Evolutionary conservation across 2,113 vertebrate genomes (phyloP).

Genomic region (Ailurus styani): DNA sequence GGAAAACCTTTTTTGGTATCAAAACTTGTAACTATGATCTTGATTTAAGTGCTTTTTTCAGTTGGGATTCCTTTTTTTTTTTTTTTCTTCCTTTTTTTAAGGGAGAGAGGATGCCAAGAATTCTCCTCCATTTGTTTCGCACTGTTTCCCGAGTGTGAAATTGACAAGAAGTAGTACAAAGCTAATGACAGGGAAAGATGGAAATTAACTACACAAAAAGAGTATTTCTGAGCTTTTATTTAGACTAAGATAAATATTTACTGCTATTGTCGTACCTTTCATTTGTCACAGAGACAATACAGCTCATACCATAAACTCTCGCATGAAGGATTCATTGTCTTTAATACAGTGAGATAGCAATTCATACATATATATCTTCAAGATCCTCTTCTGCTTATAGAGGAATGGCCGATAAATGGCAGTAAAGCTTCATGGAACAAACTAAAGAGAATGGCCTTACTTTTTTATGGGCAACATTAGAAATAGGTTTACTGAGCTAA

Average conservation of each 20-base stretch:
- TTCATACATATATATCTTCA: not conserved
- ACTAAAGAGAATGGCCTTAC: not conserved
- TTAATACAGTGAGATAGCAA: not conserved
- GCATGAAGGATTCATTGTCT: slow-evolving; percentile 41
- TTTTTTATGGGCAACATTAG: slow-evolving; percentile 31
- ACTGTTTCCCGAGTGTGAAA: slow-evolving; percentile 54
- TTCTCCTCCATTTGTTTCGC: slow-evolving; percentile 26
- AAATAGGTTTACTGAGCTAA: slow-evolving; percentile 24
- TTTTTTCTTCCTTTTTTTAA: not conserved
- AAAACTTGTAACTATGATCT: not conserved
- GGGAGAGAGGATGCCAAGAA: not conserved
- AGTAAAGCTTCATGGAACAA: not conserved
- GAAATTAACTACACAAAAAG: slow-evolving; percentile 47
- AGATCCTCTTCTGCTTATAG: not conserved
- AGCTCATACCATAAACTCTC: not conserved
- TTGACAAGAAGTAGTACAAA: slow-evolving; percentile 34
- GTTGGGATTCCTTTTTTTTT: not conserved
- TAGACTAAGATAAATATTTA: slow-evolving; percentile 58
- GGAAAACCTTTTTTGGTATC: not conserved
- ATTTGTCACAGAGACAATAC: slow-evolving; percentile 32
- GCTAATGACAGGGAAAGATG: slow-evolving; percentile 36
- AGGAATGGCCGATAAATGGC: slow-evolving; percentile 21
- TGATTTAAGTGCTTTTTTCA: not conserved
- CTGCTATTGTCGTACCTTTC: slow-evolving; percentile 22
- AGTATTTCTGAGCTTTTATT: slow-evolving; percentile 42